Evolutionary conservation across 2,888 invertebrate species (phyloP).

Genomic region (Parelbella ahira): DNA sequence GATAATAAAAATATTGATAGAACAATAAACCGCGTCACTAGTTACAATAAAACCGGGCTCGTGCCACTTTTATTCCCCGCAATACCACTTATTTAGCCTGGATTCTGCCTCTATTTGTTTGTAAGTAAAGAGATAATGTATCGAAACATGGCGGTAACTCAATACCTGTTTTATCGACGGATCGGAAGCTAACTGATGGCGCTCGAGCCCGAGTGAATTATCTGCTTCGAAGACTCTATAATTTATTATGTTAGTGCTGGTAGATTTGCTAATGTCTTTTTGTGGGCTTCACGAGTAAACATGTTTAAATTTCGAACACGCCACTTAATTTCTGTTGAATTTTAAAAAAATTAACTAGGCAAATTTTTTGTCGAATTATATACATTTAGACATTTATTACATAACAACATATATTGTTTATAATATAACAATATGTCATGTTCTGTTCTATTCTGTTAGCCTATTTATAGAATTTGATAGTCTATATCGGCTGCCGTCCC

Average conservation of each 20-base stretch:
- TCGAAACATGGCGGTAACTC: slow-evolving; percentile 31
- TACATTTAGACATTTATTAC: too few relatives aligned
- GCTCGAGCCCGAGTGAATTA: slow-evolving; percentile 23
- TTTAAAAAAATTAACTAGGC: too few relatives aligned
- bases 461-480: too few relatives aligned
- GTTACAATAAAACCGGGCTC: slow-evolving; percentile 30
- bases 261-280: slow-evolving; percentile 23
- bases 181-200: slow-evolving; percentile 23
- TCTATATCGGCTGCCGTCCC: too few relatives aligned
- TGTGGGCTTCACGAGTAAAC: slow-evolving; percentile 10
- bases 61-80: slow-evolving; percentile 44
- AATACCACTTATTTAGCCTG: slow-evolving; percentile 47
- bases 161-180: slow-evolving; percentile 35
- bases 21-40: slow-evolving; percentile 28
- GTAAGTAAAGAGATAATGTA: slow-evolving; percentile 43
- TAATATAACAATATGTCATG: too few relatives aligned
- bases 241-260: slow-evolving; percentile 25
- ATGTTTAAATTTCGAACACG: slow-evolving; percentile 1
- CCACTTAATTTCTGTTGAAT: background rate
- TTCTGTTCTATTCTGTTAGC: too few relatives aligned
- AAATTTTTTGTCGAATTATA: too few relatives aligned
- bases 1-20: slow-evolving; percentile 27
- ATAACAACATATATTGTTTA: too few relatives aligned
- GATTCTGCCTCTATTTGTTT: slow-evolving; percentile 49
- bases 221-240: slow-evolving; percentile 26